A percentile compares a stretch with the other conserved stretches of the same genome.
phyloP scores from a whole-genome alignment of 2,797 vertebrate genomes.

The Lithobates sylvaticus region DNA sequence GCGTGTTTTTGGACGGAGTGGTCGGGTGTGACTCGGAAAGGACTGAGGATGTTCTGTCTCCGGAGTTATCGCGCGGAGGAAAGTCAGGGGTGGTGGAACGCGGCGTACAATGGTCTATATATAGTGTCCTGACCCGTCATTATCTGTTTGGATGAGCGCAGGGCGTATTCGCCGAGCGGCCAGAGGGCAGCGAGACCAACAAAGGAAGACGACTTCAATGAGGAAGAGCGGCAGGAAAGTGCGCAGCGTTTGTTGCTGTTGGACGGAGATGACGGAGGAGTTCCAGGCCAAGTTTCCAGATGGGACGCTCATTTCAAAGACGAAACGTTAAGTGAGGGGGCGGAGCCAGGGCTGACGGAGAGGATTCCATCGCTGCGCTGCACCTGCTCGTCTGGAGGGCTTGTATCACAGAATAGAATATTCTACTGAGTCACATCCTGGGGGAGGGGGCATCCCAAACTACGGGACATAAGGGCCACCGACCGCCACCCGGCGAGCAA shows the following conservation, averaged over 20 bases:
- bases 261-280: conserved; percentile 60
- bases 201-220: conserved; percentile 65
- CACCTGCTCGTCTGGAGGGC: conserved; percentile 50
- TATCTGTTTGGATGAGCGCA: neutral
- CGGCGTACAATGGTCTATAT: neutral
- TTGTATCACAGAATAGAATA: neutral
- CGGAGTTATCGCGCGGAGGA: neutral
- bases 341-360: conserved; percentile 60
- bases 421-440: too few relatives aligned
- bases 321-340: conserved; percentile 65
- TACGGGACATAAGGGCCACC: too few relatives aligned
- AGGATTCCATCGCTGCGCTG: conserved; percentile 63
- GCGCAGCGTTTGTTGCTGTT: conserved; percentile 71
- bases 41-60: neutral
- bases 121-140: neutral
- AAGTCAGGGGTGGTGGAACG: neutral
- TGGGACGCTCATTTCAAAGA: conserved; percentile 65
- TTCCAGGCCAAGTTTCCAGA: conserved; percentile 70
- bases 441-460: too few relatives aligned
- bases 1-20: neutral
- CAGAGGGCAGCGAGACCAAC: conserved; percentile 22
- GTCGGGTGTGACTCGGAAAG: conserved; percentile 20
- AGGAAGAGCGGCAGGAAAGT: conserved; percentile 64
- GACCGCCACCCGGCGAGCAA: too few relatives aligned
- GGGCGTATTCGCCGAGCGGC: neutral